A percentile compares a stretch with the other conserved stretches of the same genome.
These are phyloP conservation scores for Falco rusticolus DNA, from an alignment of 2,797 vertebrate genomes.

Conservation along the genomic window DNA sequence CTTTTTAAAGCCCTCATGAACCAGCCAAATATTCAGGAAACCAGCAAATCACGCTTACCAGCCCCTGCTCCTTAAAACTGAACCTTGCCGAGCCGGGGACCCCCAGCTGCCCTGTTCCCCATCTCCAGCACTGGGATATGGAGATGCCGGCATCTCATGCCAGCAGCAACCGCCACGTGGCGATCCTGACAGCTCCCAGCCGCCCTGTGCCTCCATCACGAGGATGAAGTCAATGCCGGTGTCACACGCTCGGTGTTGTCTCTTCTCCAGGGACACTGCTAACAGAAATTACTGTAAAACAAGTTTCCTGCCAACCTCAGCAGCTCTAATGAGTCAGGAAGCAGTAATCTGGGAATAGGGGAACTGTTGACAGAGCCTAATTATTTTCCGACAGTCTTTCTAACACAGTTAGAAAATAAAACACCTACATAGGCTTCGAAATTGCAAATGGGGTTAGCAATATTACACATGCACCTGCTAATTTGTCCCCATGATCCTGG, in stretches of 20 bases:
- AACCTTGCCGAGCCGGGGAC: not conserved
- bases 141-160: not conserved
- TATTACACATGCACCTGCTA: constrained; percentile 18
- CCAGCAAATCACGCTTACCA: fast-evolving
- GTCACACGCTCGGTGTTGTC: constrained; percentile 5
- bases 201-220: not conserved
- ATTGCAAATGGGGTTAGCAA: not conserved
- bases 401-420: constrained; percentile 72
- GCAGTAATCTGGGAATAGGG: constrained; percentile 62
- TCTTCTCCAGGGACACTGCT: constrained; percentile 52
- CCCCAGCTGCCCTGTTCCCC: not conserved
- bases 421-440: not conserved
- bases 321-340: constrained; percentile 75
- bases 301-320: constrained; percentile 53
- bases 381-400: constrained; percentile 69
- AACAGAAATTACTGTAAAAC: constrained; percentile 68
- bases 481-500: not conserved
- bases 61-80: not conserved
- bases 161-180: not conserved
- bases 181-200: not conserved
- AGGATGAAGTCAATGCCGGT: not conserved
- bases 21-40: not conserved
- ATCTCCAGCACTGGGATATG: not conserved
- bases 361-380: constrained; percentile 65
- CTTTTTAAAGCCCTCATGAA: not conserved